These are phyloP conservation scores for Scaptomyza parva DNA, from an alignment of 2,888 invertebrate species.

Conservation along the genomic window DNA sequence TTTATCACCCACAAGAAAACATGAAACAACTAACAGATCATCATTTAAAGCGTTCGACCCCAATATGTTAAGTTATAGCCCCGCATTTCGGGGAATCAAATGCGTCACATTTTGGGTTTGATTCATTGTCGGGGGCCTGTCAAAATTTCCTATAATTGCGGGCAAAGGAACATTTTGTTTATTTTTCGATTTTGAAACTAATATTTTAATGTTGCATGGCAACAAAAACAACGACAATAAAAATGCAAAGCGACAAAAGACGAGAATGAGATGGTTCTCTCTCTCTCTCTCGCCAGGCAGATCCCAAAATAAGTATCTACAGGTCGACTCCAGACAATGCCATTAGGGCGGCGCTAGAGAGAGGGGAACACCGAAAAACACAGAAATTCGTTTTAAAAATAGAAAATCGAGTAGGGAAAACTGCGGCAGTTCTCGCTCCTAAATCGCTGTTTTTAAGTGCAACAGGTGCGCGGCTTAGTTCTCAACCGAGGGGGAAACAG, in stretches of 20 bases:
- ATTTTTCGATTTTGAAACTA: slow-evolving; percentile 59
- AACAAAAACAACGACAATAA: slow-evolving; percentile 47
- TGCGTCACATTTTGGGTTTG: slow-evolving; percentile 7
- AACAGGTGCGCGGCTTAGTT: slow-evolving; percentile 56
- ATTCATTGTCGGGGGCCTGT: slow-evolving; percentile 50
- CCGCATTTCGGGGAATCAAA: slow-evolving; percentile 23
- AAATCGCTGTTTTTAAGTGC: slow-evolving; percentile 24
- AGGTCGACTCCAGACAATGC: background rate
- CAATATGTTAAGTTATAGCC: slow-evolving; percentile 26
- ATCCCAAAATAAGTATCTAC: slow-evolving; percentile 37
- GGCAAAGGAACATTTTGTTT: slow-evolving; percentile 54
- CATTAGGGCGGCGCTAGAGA: slow-evolving; percentile 7
- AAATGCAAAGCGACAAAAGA: slow-evolving; percentile 24
- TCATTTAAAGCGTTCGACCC: slow-evolving; percentile 27
- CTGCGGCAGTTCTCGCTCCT: slow-evolving; percentile 1
- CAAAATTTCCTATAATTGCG: slow-evolving; percentile 57
- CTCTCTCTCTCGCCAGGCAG: slow-evolving; percentile 4
- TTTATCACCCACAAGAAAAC: slow-evolving; percentile 7
- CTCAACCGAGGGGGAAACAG: background rate
- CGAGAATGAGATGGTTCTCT: too few species aligned
- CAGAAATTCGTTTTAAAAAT: slow-evolving; percentile 15
- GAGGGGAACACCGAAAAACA: too few species aligned
- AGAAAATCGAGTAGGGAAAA: slow-evolving; percentile 12
- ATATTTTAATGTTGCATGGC: slow-evolving; percentile 64
- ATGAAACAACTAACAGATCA: slow-evolving; percentile 20